phyloP scores from a whole-genome alignment of 2,888 invertebrate species.

The Leucophora obtusa region DNA sequence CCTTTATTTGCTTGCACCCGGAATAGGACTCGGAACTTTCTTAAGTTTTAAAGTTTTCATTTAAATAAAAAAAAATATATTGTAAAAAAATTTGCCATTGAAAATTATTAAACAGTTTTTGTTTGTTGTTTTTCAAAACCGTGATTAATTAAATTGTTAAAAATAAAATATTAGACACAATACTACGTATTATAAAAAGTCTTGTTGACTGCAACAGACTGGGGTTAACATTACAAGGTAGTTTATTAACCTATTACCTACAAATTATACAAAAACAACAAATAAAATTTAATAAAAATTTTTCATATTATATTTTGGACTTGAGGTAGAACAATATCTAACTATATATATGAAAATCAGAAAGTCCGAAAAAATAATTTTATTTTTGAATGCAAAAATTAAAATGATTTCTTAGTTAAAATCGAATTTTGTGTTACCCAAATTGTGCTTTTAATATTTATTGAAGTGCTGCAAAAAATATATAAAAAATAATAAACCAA shows the following conservation, averaged over 20 bases:
- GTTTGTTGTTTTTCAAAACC: neutral
- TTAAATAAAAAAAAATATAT: too few species aligned
- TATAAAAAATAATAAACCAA: neutral
- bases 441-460: neutral
- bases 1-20: too few species aligned
- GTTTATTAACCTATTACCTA: constrained; percentile 51
- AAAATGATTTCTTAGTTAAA: neutral
- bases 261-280: neutral
- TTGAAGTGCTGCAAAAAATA: neutral
- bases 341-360: too few species aligned
- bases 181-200: too few species aligned
- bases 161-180: too few species aligned
- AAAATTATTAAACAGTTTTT: neutral
- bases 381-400: too few species aligned
- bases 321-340: too few species aligned
- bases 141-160: neutral
- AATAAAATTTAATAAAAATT: too few species aligned
- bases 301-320: too few species aligned
- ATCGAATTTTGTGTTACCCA: neutral
- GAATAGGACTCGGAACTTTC: too few species aligned
- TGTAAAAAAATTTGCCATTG: constrained; percentile 2
- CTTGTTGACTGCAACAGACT: neutral
- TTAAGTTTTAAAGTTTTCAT: too few species aligned
- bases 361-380: too few species aligned
- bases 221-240: constrained; percentile 44